Evolutionary conservation across 2,888 invertebrate genomes (phyloP), one percentile per base, ranked within the genome.

Genomic region (Pterostichus madidus): DNA sequence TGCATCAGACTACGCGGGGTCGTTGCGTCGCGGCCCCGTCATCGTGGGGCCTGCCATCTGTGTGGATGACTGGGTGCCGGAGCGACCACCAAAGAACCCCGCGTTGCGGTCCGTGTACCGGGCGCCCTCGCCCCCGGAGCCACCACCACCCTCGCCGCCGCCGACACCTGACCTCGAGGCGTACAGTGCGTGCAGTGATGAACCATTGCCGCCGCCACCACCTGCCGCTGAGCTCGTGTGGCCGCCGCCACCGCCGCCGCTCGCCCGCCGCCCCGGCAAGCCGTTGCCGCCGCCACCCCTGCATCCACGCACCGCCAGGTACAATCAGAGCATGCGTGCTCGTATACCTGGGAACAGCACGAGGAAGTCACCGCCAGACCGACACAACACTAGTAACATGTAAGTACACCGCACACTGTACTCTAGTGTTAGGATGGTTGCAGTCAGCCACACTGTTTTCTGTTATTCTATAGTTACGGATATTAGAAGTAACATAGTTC

Each of bases 41-140:
- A 93, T 93, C 79, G 90, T 93, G 59, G 93, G 93, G 0, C 92
- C 93, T 0, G 91, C 93, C 0, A 93, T 94, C 87, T 92, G 92
- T 0, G 90, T 94, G 11, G 94, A 94, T 85, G 93, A 94, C 85
- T 94, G 94, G 93, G 93, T 94, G 0, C 94, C 95, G 0, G 95
- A 95, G 85, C 90, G 95, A 85, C 96, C 96, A 10, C 95, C 95
- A 3, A 96, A 96, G 89, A 95, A 95, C 89, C 94, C 95, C 2
- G 93, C 93, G 86, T 90, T 94, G 83, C 88, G 93, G 85, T 10
- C 6, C n/a, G 11, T 13, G 15, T 35, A 35, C 15, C 90, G 92
- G 78, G 90, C 89, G 4, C 89, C 89, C 1, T 91, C 89, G 1
- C 39, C 39, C 0, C 39, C 39, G 7, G 39, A 39, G 86, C 90